phyloP scores from a whole-genome alignment of 2,113 vertebrate genomes.

The Lophius piscatorius region DNA sequence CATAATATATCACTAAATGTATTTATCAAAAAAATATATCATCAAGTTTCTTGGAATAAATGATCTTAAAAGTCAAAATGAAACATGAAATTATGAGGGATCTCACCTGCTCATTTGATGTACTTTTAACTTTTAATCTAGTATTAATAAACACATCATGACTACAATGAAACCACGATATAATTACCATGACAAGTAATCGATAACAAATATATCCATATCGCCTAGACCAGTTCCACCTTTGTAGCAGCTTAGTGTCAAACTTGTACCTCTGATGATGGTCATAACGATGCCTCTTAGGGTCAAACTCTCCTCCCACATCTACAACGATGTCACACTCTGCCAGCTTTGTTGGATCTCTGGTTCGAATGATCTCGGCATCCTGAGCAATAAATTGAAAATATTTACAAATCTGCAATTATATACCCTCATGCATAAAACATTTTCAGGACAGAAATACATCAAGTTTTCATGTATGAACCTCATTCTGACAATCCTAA shows the following conservation, averaged over 20 bases:
- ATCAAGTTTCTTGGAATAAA: not conserved
- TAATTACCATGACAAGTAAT: no score
- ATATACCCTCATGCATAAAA: not conserved
- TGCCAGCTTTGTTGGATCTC: slow-evolving; percentile 82
- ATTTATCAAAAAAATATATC: not conserved
- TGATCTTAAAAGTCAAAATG: no score
- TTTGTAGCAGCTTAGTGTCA: not conserved
- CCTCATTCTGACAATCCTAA: not conserved
- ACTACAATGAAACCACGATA: no score
- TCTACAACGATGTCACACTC: slow-evolving; percentile 92
- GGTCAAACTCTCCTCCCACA: slow-evolving; percentile 92
- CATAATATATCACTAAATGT: no score
- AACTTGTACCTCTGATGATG: slow-evolving; percentile 91
- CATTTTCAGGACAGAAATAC: not conserved
- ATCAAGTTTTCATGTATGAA: not conserved
- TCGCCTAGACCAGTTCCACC: no score
- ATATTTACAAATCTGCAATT: not conserved
- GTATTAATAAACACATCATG: no score
- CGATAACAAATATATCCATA: no score
- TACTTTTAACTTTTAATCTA: no score
- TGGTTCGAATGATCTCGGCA: slow-evolving; percentile 88
- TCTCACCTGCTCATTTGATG: no score
- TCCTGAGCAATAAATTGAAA: slow-evolving; percentile 76
- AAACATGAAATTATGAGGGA: not conserved
- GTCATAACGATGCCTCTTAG: slow-evolving; percentile 88